Percentiles rank a stretch among this genome's conserved stretches.
phyloP scores from a whole-genome alignment of 1,140 invertebrate species.

The Nasonia longicornis region DNA sequence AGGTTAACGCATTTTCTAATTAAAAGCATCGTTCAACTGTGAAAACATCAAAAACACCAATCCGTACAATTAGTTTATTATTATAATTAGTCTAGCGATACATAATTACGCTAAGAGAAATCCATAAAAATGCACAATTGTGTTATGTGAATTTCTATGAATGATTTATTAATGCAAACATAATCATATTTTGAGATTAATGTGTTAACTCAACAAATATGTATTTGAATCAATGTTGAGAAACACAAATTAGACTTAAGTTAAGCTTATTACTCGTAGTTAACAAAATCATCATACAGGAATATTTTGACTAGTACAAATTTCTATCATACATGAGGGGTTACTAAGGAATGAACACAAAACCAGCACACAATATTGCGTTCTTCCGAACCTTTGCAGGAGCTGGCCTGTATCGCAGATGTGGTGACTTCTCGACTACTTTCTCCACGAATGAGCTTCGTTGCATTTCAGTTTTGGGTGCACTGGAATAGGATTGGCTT shows the following conservation, averaged over 20 bases:
- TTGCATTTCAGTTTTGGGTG: constrained; percentile 58
- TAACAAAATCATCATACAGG: not conserved
- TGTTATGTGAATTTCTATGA: not conserved
- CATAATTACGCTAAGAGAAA: not conserved
- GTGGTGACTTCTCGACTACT: constrained; percentile 50
- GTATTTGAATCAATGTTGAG: not conserved
- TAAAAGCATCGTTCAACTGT: not conserved
- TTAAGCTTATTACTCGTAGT: not conserved
- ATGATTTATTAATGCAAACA: not conserved
- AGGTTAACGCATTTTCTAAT: not conserved
- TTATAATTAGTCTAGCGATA: not conserved
- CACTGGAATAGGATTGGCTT: constrained; percentile 45
- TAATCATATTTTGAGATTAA: not conserved
- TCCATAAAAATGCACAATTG: not conserved
- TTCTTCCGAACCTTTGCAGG: constrained; percentile 63
- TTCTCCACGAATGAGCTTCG: constrained; percentile 61
- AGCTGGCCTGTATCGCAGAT: constrained; percentile 49
- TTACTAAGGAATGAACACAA: constrained; percentile 40
- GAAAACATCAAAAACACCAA: constrained; percentile 13
- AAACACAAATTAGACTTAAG: not conserved
- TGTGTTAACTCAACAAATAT: not conserved
- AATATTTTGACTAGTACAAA: not conserved
- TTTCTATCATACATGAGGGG: not conserved
- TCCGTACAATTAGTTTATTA: not conserved
- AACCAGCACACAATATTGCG: constrained; percentile 51